phyloP scores from a whole-genome alignment of 2,113 vertebrate genomes.

The Rutilus rutilus region DNA sequence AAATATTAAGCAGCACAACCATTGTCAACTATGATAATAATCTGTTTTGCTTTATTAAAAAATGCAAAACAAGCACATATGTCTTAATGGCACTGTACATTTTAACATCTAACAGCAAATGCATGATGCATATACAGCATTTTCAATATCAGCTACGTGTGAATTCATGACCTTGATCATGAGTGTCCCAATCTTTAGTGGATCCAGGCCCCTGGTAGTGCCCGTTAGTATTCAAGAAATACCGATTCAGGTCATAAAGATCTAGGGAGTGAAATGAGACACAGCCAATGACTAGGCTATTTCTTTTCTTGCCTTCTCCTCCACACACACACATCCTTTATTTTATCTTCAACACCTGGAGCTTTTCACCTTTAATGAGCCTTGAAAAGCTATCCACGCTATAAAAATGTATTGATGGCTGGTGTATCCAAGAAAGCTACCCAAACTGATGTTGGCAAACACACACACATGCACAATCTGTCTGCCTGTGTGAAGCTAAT shows the following conservation, averaged over 20 bases:
- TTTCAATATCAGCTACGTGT: neutral
- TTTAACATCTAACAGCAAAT: neutral
- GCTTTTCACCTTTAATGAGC: conserved; percentile 49
- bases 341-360: conserved; percentile 51
- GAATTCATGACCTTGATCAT: neutral
- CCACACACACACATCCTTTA: neutral
- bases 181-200: neutral
- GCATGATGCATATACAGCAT: neutral
- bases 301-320: neutral
- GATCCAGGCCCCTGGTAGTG: neutral
- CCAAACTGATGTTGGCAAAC: neutral
- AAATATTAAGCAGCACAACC: too few relatives aligned
- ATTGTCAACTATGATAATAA: neutral
- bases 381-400: conserved; percentile 1
- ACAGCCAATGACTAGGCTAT: neutral
- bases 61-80: conserved; percentile 4
- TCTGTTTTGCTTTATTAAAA: neutral
- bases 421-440: conserved; percentile 19
- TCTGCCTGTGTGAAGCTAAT: neutral
- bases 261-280: conserved; percentile 12
- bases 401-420: conserved; percentile 30
- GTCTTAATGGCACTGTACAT: neutral
- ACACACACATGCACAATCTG: neutral
- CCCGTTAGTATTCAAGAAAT: neutral
- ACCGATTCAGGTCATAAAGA: neutral